Conservation (phyloP, 2,888 invertebrate species). For the Mechanitis mazaeus region DNA sequence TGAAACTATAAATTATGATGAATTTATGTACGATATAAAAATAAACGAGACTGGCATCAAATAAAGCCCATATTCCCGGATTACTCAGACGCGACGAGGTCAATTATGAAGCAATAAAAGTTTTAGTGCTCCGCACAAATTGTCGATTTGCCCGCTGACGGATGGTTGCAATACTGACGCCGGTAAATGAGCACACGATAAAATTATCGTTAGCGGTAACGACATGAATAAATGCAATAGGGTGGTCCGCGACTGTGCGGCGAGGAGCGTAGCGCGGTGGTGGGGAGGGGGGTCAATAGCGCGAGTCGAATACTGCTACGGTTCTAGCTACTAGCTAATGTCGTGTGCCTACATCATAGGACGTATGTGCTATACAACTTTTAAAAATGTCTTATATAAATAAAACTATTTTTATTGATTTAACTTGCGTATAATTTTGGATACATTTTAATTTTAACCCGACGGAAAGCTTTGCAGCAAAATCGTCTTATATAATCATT, state of each 20-base stretch:
- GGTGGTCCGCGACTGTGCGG: conserved; percentile 49
- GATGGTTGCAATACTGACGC: conserved; percentile 72
- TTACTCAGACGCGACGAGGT: conserved; percentile 59
- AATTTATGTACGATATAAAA: conserved; percentile 12
- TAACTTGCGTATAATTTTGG: no score
- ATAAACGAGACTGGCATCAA: conserved; percentile 24
- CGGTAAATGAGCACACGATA: conserved; percentile 78
- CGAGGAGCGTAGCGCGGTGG: conserved; percentile 42
- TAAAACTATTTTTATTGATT: no score
- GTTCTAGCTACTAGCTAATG: no score
- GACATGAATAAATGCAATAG: conserved; percentile 78
- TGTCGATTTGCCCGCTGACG: conserved; percentile 73
- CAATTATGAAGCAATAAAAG: conserved; percentile 74
- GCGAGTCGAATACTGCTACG: no score
- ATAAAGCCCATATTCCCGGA: conserved; percentile 27
- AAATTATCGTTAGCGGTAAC: conserved; percentile 78
- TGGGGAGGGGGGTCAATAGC: conserved; percentile 17
- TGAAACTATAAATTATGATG: conserved; percentile 6
- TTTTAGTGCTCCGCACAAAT: conserved; percentile 74
- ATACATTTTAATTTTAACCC: no score
- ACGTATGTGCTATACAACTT: no score
- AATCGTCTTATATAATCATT: no score
- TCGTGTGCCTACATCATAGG: no score
- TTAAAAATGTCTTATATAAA: no score
- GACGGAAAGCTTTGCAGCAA: no score